phyloP scores from a whole-genome alignment of 2,888 invertebrate genomes.

The Apodemia zela region DNA sequence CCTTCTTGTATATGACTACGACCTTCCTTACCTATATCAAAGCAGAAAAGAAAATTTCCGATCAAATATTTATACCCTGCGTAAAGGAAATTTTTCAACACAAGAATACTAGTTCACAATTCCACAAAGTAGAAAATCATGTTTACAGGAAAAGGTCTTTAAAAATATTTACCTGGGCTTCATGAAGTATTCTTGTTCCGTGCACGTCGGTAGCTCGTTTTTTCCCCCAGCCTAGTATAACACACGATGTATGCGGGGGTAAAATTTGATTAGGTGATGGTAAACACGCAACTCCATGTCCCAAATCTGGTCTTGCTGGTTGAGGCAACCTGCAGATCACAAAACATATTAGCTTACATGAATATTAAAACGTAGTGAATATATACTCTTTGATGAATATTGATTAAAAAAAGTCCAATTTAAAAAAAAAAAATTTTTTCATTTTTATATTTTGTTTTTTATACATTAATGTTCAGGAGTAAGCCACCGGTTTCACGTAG shows the following conservation, averaged over 20 bases:
- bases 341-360: not conserved
- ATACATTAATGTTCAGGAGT: no score
- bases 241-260: conserved; percentile 84
- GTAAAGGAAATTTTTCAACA: not conserved
- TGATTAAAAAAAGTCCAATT: no score
- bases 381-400: no score
- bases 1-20: not conserved
- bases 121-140: not conserved
- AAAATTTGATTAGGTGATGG: conserved; percentile 86
- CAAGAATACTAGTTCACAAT: not conserved
- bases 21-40: not conserved
- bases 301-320: conserved; percentile 55
- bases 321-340: conserved; percentile 51
- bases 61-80: not conserved
- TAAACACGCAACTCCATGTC: conserved; percentile 88
- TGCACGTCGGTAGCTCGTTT: conserved; percentile 86
- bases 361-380: no score
- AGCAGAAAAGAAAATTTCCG: not conserved
- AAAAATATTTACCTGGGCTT: conserved; percentile 84
- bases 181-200: conserved; percentile 91
- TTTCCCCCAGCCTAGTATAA: conserved; percentile 97
- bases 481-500: no score
- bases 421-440: no score
- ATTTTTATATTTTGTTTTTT: no score
- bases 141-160: not conserved